Evolutionary conservation across 2,113 vertebrate species (phyloP).

Genomic region (Melanocharis versteri): DNA sequence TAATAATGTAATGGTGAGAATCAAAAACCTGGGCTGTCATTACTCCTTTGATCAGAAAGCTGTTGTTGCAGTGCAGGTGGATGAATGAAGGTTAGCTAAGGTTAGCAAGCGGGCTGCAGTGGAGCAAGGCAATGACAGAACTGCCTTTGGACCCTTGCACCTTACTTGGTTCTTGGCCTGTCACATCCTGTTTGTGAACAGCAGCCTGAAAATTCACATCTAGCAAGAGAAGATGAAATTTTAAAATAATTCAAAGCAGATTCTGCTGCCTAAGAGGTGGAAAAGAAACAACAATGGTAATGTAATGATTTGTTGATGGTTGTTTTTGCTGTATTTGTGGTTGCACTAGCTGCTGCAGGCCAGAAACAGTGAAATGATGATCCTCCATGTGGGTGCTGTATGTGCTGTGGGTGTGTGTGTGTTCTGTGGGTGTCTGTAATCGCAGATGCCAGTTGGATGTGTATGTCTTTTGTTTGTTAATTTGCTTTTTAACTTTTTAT

Average conservation of each 20-base stretch:
- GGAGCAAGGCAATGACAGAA: neutral
- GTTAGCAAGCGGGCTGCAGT: neutral
- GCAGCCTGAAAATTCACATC: neutral
- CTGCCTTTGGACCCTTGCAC: neutral
- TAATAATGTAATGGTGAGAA: neutral
- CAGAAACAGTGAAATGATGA: neutral
- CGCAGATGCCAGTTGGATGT: neutral
- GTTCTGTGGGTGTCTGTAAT: neutral
- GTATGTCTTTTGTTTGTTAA: neutral
- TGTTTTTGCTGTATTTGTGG: neutral
- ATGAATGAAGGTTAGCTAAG: constrained; percentile 37
- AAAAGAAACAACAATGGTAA: neutral
- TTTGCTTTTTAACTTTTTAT: neutral
- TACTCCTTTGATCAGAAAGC: constrained; percentile 16
- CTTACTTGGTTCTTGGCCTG: neutral
- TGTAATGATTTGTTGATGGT: neutral
- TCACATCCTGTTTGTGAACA: neutral
- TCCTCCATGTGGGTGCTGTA: neutral
- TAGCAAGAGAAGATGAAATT: neutral
- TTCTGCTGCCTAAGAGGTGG: neutral
- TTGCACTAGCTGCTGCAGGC: neutral
- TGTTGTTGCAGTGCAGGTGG: constrained; percentile 13
- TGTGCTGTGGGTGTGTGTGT: neutral
- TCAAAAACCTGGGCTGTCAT: neutral
- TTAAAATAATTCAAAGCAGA: neutral